Conservation (phyloP, 2,797 vertebrate species). For the Catostomus latipinnis region DNA sequence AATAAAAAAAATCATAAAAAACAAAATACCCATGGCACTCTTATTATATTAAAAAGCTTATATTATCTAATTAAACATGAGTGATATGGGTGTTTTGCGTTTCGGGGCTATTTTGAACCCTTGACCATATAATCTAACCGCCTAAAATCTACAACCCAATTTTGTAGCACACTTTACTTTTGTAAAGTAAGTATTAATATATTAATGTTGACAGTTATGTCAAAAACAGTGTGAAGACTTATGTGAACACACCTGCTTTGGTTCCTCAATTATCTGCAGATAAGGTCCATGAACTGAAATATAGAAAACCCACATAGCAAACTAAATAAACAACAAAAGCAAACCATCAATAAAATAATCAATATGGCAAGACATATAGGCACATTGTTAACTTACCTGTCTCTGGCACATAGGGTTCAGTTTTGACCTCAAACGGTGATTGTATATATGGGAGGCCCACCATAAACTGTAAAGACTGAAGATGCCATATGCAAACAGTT, state of each 20-base stretch:
- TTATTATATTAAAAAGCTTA: too few relatives aligned
- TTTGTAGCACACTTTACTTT: too few relatives aligned
- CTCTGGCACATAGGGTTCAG: constrained; percentile 83
- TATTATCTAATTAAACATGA: too few relatives aligned
- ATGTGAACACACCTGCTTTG: constrained; percentile 87
- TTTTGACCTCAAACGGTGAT: constrained; percentile 82
- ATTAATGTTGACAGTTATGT: not conserved
- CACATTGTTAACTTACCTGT: constrained; percentile 76
- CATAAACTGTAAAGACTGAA: constrained; percentile 63
- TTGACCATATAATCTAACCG: too few relatives aligned
- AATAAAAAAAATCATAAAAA: too few relatives aligned
- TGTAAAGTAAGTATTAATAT: too few relatives aligned
- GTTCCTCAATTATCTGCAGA: constrained; percentile 94
- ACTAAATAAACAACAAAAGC: not conserved
- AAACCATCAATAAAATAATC: not conserved
- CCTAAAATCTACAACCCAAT: too few relatives aligned
- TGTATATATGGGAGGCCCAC: constrained; percentile 70
- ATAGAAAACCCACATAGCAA: not conserved
- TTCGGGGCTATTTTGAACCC: too few relatives aligned
- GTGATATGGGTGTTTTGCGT: too few relatives aligned
- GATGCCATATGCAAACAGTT: not conserved
- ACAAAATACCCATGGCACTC: too few relatives aligned
- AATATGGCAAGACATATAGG: not conserved
- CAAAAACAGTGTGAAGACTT: not conserved
- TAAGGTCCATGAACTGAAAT: constrained; percentile 89